Base-by-base conservation (phyloP, 2,888 invertebrate genomes). In the Machimus rusticus region DNA sequence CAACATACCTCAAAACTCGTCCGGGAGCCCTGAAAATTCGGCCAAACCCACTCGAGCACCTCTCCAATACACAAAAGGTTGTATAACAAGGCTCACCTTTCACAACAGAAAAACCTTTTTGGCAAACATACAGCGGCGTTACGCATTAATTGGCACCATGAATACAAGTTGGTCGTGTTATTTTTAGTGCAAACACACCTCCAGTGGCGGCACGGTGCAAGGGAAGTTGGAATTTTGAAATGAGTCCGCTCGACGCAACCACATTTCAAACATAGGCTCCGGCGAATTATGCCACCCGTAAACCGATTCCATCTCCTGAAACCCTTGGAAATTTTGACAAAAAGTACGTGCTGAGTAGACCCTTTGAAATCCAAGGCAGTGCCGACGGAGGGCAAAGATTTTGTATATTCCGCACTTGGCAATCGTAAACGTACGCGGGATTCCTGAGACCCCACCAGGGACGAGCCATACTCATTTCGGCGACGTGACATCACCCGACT, bases 111-210 rank as follows among this genome's bases (percentile, higher is more conserved):
- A 66, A 66, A 28, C 66, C 66, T 66, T 66, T 66, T 66, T 66
- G 66, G 66, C 66, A 28, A 23, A 66, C 66, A 66, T 66, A 66
- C 66, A 66, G 66, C 66, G 12, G 66, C 66, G 37, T 37, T 78
- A 78, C 78, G 78, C 78, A 78, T 78, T 78, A 78, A 78, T 23
- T 78, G 78, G 23, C 78, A 78, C 78, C 37, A n/a, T 37, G 76
- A 76, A 76, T 76, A 34, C 76, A 76, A 76, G 34, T 37, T 37
- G 76, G 43, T 39, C 46, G n/a, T 78, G 78, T 78, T 78, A 78
- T 78, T 78, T 78, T 43, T 78, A 78, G 37, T 78, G 78, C 23
- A 78, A 78, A 34, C 19, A 34, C 19, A 34, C 43, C 78, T 43
- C 77, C 16, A 5, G 77, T 39, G 23, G n/a, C 23, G 66, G 66